phyloP scores from a whole-genome alignment of 2,888 invertebrate species.

The Trissoscelio sp. region DNA sequence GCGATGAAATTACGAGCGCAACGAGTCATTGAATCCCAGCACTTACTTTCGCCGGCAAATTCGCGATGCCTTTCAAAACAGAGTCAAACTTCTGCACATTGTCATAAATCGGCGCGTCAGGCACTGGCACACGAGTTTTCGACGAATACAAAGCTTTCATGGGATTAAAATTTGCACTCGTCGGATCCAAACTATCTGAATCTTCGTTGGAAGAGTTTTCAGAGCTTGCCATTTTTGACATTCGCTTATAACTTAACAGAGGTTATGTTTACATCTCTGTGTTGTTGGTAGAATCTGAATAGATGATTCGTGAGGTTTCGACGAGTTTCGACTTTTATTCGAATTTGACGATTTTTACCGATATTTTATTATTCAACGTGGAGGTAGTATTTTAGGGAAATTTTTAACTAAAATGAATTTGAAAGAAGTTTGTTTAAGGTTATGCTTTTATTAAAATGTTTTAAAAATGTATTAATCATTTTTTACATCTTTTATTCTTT shows the following conservation, averaged over 20 bases:
- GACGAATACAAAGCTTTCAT: conserved; percentile 88
- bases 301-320: background rate
- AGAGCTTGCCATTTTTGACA: conserved; percentile 68
- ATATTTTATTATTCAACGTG: too few species aligned
- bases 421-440: too few species aligned
- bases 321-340: conserved; percentile 4
- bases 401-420: too few species aligned
- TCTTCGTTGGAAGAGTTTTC: conserved; percentile 78
- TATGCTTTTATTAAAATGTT: too few species aligned
- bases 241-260: too few species aligned
- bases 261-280: conserved; percentile 64
- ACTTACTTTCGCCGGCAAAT: conserved; percentile 73
- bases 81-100: conserved; percentile 88
- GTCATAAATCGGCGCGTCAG: conserved; percentile 87
- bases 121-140: conserved; percentile 85
- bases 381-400: too few species aligned
- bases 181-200: conserved; percentile 84
- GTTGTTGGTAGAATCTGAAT: background rate
- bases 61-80: conserved; percentile 79
- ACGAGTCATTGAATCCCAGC: conserved; percentile 41
- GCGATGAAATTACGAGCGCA: conserved; percentile 38
- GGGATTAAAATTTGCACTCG: conserved; percentile 87
- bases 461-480: too few species aligned
- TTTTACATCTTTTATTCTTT: too few species aligned
- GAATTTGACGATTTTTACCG: too few species aligned